Conservation (phyloP, 2,888 invertebrate species). For the Melolontha melolontha region DNA sequence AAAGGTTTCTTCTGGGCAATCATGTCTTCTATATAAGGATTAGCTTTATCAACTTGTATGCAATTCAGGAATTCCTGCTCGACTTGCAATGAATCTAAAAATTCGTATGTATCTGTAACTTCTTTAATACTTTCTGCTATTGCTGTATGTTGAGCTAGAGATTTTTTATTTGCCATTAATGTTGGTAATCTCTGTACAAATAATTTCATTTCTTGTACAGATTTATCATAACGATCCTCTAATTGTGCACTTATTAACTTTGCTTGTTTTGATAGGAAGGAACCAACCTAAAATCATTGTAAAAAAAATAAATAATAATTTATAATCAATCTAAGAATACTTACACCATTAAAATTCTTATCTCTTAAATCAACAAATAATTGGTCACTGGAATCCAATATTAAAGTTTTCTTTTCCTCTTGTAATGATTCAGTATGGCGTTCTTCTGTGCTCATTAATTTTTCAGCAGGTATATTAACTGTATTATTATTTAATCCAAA, state of each 20-base stretch:
- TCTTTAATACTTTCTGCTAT: slow-evolving; percentile 95
- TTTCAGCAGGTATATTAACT: slow-evolving; percentile 86
- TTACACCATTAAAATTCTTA: slow-evolving; percentile 88
- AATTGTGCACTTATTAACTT: slow-evolving; percentile 87
- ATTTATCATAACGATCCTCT: slow-evolving; percentile 88
- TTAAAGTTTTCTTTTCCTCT: slow-evolving; percentile 78
- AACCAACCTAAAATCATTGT: slow-evolving; percentile 74
- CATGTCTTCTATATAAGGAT: slow-evolving; percentile 91
- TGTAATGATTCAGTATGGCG: slow-evolving; percentile 70
- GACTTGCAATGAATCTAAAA: slow-evolving; percentile 63
- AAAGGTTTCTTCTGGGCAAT: slow-evolving; percentile 88
- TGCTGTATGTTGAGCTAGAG: slow-evolving; percentile 88
- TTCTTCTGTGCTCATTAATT: slow-evolving; percentile 80
- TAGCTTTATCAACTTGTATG: slow-evolving; percentile 89
- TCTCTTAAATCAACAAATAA: slow-evolving; percentile 91
- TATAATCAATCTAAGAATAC: slow-evolving; percentile 34
- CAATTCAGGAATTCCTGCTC: slow-evolving; percentile 95
- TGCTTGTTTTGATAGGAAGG: slow-evolving; percentile 86
- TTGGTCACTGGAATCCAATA: slow-evolving; percentile 90
- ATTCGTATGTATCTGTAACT: slow-evolving; percentile 68
- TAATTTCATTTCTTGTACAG: slow-evolving; percentile 94
- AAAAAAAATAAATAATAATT: background rate
- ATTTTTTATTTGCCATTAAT: slow-evolving; percentile 87
- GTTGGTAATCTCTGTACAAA: slow-evolving; percentile 92
- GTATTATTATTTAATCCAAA: slow-evolving; percentile 87